Evolutionary conservation across 2,113 vertebrate genomes (phyloP), one percentile per base, ranked within the genome.

Genomic region (Limnothrissa miodon): DNA sequence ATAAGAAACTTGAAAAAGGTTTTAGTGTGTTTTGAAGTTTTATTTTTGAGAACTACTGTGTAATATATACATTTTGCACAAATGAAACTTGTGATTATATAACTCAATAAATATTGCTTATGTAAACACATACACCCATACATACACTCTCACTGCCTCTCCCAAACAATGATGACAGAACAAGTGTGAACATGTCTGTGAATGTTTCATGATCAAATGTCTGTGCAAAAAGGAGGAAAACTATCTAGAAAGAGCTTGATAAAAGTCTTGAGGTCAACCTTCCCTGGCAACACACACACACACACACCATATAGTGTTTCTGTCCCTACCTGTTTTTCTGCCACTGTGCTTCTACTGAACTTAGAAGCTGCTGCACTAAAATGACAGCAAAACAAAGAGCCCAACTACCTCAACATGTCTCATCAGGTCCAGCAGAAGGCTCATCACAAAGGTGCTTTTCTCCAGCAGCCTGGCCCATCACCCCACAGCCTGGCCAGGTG

Each of bases 111-210:
- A 74, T 78, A 25, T 45, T 42, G 7, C 36, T 33, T 44, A 78
- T 29, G 33, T 33, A 10, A 36, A 79, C 48, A 59, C 78, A 6
- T 6, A 42, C 42, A 6, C 42, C 2, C 42, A 6, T 6, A 39
- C 46, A 15, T 13, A 39, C 3, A 39, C 66, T 17, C 29, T 33
- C 66, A 74, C 59, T 66, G 23, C 56, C 56, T 29, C 59, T 66
- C n/a, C 29, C 59, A 74, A 74, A 74, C 66, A 74, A 36, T 36
- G 36, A 74, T 33, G 36, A 45, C 25, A 36, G 23, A 70, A 46
- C 87, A 42, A 66, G 86, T 70, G 15, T 11, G 39, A 48, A 83
- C 86, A 39, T 53, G 87, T 13, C 13, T 39, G 21, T 45, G 1
- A 56, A 21, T 29, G 44, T 44, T 39, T 85, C 48, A 25, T 19